Conservation (phyloP, 2,113 vertebrate species). For the Brachyhypopomus gauderio region DNA sequence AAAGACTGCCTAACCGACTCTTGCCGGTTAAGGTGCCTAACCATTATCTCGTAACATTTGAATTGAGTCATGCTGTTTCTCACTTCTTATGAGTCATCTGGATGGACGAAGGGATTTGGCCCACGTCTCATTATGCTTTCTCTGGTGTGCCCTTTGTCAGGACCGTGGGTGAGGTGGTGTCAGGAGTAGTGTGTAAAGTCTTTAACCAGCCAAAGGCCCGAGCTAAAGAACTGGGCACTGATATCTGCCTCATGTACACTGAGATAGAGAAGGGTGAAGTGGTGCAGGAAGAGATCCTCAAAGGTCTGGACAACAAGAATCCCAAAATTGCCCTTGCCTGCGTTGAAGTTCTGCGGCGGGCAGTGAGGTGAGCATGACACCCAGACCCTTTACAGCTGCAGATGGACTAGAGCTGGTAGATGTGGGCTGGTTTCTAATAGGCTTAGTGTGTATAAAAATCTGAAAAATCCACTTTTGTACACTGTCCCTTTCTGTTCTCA, state of each 20-base stretch:
- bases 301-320: constrained; percentile 96
- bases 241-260: constrained; percentile 95
- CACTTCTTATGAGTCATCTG: too few species aligned
- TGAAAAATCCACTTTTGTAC: too few species aligned
- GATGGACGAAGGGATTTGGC: not conserved
- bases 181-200: constrained; percentile 95
- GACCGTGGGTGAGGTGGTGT: constrained; percentile 92
- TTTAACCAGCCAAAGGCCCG: constrained; percentile 97
- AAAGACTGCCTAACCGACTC: too few species aligned
- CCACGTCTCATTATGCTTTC: constrained; percentile 37
- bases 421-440: too few species aligned
- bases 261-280: constrained; percentile 93
- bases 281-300: constrained; percentile 94
- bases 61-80: too few species aligned
- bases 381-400: too few species aligned
- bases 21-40: too few species aligned
- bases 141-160: constrained; percentile 69
- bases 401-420: too few species aligned
- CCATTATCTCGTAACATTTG: too few species aligned
- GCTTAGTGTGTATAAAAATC: not conserved
- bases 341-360: constrained; percentile 87
- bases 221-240: constrained; percentile 91
- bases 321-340: constrained; percentile 94
- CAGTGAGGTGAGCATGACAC: constrained; percentile 81
- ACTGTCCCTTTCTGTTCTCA: constrained; percentile 57